A percentile compares a stretch with the other conserved stretches of the same genome.
These are phyloP conservation scores for Lota lota DNA, from an alignment of 2,113 vertebrate species.

Conservation along the genomic window DNA sequence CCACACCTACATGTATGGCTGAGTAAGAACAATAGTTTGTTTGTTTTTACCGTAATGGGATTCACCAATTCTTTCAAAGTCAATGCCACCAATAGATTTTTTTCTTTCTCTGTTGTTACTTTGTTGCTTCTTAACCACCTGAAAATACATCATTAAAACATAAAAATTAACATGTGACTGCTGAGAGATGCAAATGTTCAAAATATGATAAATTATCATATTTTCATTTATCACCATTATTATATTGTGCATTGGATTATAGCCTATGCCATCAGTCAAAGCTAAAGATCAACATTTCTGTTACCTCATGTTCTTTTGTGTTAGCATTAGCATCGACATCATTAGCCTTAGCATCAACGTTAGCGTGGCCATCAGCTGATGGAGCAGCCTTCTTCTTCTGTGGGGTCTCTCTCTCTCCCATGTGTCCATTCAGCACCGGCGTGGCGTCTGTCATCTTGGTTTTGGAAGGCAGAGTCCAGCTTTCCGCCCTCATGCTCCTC, in stretches of 20 bases:
- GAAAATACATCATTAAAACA: neutral
- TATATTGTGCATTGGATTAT: neutral
- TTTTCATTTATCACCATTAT: neutral
- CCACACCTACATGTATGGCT: neutral
- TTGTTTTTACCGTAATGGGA: constrained; percentile 53
- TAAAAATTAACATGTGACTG: constrained; percentile 3
- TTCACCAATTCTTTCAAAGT: constrained; percentile 49
- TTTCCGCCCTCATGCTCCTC: constrained; percentile 19
- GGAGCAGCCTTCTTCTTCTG: constrained; percentile 11
- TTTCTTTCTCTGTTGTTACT: constrained; percentile 37
- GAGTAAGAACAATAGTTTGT: neutral
- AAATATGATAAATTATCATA: neutral
- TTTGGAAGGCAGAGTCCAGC: neutral
- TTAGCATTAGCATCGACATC: constrained; percentile 9
- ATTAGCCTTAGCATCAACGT: constrained; percentile 14
- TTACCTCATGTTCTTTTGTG: constrained; percentile 25
- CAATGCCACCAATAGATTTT: constrained; percentile 58
- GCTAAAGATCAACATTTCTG: constrained; percentile 17
- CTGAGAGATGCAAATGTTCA: neutral
- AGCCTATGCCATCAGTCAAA: neutral
- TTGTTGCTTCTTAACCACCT: constrained; percentile 40
- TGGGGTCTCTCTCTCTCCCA: neutral
- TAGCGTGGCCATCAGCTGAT: constrained; percentile 4
- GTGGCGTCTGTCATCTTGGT: neutral
- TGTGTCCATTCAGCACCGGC: constrained; percentile 15